Percentiles rank a stretch among this genome's conserved stretches.
These are phyloP conservation scores for Eudasyphora cyanicolor DNA, from an alignment of 2,888 invertebrate genomes.

Conservation along the genomic window DNA sequence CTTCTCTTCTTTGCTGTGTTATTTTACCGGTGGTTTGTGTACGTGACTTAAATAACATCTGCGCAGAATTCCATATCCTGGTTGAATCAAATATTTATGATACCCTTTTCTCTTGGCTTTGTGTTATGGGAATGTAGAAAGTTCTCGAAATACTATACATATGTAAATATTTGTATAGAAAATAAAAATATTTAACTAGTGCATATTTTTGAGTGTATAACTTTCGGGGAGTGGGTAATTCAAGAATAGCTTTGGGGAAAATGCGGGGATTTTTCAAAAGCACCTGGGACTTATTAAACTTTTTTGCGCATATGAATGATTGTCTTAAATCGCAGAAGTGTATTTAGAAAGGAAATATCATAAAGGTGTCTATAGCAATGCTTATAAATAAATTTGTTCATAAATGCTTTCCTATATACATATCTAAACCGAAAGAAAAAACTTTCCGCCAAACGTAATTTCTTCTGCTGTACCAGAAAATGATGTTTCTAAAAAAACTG, in stretches of 20 bases:
- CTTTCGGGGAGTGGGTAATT: background rate
- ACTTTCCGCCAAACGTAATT: no score
- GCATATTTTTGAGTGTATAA: background rate
- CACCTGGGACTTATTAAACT: no score
- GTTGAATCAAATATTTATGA: conserved; percentile 49
- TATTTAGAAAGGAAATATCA: no score
- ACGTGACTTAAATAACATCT: conserved; percentile 63
- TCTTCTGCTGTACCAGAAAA: no score
- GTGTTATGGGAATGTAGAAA: background rate
- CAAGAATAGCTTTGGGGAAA: background rate
- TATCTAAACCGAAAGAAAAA: no score
- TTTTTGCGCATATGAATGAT: no score
- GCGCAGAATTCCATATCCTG: conserved; percentile 49
- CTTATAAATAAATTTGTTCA: no score
- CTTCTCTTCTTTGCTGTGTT: background rate
- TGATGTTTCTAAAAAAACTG: no score
- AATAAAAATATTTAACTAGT: background rate
- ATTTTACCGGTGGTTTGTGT: background rate
- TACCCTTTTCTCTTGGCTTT: no score
- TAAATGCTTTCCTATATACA: no score
- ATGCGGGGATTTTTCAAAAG: background rate
- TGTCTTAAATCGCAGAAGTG: no score
- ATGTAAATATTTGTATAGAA: background rate
- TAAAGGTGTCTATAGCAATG: no score
- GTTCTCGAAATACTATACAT: background rate